phyloP scores from a whole-genome alignment of 2,888 invertebrate species.

The Marronus borbonicus region DNA sequence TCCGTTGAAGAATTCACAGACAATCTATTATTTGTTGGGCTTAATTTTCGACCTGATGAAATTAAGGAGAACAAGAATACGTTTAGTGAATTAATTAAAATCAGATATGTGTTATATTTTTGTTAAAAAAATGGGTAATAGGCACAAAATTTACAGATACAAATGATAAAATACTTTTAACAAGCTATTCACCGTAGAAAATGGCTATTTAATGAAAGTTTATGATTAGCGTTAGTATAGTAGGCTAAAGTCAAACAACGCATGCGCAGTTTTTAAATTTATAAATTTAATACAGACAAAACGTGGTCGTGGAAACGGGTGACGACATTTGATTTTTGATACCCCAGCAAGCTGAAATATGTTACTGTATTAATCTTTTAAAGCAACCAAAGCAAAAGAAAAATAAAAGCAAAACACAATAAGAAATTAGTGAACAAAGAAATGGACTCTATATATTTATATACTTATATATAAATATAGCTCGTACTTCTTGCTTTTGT shows the following conservation, averaged over 20 bases:
- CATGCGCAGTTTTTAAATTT: slow-evolving; percentile 12
- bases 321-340: background rate
- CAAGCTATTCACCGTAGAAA: slow-evolving; percentile 72
- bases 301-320: background rate
- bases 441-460: slow-evolving; percentile 41
- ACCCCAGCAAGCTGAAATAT: no score
- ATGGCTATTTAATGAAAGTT: slow-evolving; percentile 66
- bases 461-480: slow-evolving; percentile 47
- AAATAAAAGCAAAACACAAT: slow-evolving; percentile 23
- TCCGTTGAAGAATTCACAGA: slow-evolving; percentile 78
- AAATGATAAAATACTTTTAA: slow-evolving; percentile 22
- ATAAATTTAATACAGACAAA: background rate
- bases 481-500: slow-evolving; percentile 67
- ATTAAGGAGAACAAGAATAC: slow-evolving; percentile 35
- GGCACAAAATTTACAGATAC: slow-evolving; percentile 52
- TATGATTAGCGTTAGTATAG: slow-evolving; percentile 25
- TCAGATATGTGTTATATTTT: background rate
- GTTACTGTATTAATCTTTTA: no score
- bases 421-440: slow-evolving; percentile 44
- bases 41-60: slow-evolving; percentile 77
- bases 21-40: slow-evolving; percentile 77
- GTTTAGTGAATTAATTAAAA: background rate
- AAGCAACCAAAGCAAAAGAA: background rate
- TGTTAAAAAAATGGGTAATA: slow-evolving; percentile 54
- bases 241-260: slow-evolving; percentile 8